Conservation (phyloP, 2,113 vertebrate species). For the Okapia johnstoni region DNA sequence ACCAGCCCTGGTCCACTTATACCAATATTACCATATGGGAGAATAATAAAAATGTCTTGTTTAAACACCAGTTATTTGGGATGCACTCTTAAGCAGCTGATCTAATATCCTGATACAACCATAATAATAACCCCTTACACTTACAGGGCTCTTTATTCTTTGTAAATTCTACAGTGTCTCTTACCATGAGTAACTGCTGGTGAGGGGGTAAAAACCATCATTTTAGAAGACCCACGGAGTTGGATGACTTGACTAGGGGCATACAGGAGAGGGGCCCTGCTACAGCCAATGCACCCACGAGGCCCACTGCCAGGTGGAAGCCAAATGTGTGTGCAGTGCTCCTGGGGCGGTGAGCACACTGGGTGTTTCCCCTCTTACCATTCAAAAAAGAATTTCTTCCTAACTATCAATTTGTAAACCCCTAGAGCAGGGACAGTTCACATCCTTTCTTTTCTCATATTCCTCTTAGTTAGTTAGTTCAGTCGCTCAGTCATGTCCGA, state of each 20-base stretch:
- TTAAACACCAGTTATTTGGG: neutral
- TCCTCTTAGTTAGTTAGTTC: neutral
- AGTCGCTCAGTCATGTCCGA: no score
- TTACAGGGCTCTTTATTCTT: neutral
- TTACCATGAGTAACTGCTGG: neutral
- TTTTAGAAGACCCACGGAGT: neutral
- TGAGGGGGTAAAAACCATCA: neutral
- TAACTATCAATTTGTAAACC: neutral
- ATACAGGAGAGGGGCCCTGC: neutral
- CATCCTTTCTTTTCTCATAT: neutral
- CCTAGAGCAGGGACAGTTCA: neutral
- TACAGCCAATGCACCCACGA: neutral
- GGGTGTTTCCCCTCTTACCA: neutral
- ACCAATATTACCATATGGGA: neutral
- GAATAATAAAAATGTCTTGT: neutral
- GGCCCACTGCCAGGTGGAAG: neutral
- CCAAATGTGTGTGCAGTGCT: neutral
- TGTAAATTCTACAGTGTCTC: neutral
- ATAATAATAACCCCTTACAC: neutral
- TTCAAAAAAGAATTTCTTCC: neutral
- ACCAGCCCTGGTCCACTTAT: neutral
- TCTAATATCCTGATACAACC: neutral
- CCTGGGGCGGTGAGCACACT: neutral
- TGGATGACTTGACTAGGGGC: neutral
- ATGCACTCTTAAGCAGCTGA: neutral